Base-by-base conservation (phyloP, 1,140 invertebrate species). In the Pentalonia nigronervosa region DNA sequence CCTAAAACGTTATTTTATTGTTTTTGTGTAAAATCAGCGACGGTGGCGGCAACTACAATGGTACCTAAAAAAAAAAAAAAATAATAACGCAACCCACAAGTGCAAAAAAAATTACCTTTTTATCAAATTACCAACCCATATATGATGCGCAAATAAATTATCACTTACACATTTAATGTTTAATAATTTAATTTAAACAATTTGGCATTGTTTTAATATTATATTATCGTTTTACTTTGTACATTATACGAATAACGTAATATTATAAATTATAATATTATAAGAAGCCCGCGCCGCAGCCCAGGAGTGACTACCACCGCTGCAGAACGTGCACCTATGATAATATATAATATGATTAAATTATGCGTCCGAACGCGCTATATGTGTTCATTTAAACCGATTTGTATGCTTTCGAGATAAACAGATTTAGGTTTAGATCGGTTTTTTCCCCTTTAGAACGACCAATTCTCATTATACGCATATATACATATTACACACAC, bases 361-460 rank as follows among this genome's bases (percentile, higher is more conserved):
- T 76, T 76, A 76, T 76, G 60, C 41, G n/a, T 86, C 45, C 45
- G 41, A 47, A 4, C 23, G 83, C 14, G 34, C 30, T 45, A 45
- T 30, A 48, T 47, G 21, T 53, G 34, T 25, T 89, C 8, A 56
- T 89, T 89, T 89, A 89, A 89, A 56, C 50, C 88, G 50, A 89
- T 89, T 89, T 89, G 87, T 89, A 89, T 56, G 50, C 50, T 89
- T 56, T 88, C n/a, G 21, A 50, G 53, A 56, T 56, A 36, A 89
- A 89, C 23, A 25, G 36, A 21, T 56, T 89, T 53, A 9, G 20
- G 48, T 89, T 89, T 89, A 9, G 48, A 89, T 56, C 34, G 6
- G 88, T 89, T 25, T 56, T 89, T 36, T 56, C 1, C 11, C 1
- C 23, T 14, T 48, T 25, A 47, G 25, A 6, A 88, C 17, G 47